These are phyloP conservation scores for Pseudococcus viburni DNA, from an alignment of 2,888 invertebrate species.

Conservation along the genomic window DNA sequence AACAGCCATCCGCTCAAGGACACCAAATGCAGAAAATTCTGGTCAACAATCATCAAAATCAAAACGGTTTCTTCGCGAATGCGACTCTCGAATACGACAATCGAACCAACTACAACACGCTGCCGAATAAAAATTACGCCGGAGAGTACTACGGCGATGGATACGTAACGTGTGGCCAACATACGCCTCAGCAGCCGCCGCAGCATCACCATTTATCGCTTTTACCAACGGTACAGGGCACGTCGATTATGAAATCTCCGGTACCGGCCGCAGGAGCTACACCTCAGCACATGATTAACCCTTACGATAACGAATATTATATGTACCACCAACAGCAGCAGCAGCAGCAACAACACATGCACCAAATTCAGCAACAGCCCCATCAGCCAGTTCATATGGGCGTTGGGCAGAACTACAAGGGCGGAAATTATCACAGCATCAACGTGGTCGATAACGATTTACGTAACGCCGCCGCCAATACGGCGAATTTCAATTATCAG, in stretches of 20 bases:
- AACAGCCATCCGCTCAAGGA: conserved; percentile 10
- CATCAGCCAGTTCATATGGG: neutral
- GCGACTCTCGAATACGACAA: conserved; percentile 9
- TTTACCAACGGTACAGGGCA: conserved; percentile 8
- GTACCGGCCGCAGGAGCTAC: neutral
- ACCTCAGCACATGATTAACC: conserved; percentile 13
- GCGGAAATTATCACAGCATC: conserved; percentile 55
- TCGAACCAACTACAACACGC: neutral
- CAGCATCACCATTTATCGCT: conserved; percentile 56
- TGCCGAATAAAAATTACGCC: conserved; percentile 58
- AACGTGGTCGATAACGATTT: conserved; percentile 40
- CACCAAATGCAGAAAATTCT: conserved; percentile 55
- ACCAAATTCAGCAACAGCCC: neutral
- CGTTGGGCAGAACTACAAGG: neutral
- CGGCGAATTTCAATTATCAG: conserved; percentile 12
- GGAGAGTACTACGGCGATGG: conserved; percentile 44
- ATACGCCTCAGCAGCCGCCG: neutral
- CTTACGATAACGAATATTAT: conserved; percentile 19
- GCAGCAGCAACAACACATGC: neutral
- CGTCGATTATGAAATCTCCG: conserved; percentile 28
- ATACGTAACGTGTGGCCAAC: neutral
- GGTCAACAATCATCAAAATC: conserved; percentile 54
- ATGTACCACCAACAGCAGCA: conserved; percentile 42
- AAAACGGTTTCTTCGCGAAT: conserved; percentile 8
- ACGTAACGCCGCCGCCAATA: neutral